phyloP scores from a whole-genome alignment of 2,113 vertebrate genomes.

The Hippocampus mohnikei region DNA sequence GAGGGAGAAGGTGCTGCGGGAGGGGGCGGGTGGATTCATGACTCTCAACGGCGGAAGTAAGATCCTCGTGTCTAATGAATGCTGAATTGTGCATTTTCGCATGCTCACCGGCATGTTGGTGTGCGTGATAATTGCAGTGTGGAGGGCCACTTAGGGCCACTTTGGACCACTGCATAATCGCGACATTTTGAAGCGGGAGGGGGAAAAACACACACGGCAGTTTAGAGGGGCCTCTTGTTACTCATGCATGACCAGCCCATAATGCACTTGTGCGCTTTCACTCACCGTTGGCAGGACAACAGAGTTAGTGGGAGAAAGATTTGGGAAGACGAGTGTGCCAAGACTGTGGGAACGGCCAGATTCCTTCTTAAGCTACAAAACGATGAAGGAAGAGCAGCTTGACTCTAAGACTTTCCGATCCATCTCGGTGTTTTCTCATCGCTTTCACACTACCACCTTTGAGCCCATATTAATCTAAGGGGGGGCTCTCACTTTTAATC shows the following conservation, averaged over 20 bases:
- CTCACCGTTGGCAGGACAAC: constrained; percentile 76
- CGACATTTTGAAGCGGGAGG: constrained; percentile 36
- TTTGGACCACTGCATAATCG: constrained; percentile 48
- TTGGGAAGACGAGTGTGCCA: constrained; percentile 60
- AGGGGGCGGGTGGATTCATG: constrained; percentile 40
- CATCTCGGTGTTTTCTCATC: constrained; percentile 6
- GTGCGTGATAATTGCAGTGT: constrained; percentile 29
- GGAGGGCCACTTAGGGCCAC: constrained; percentile 44
- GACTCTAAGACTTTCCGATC: constrained; percentile 31
- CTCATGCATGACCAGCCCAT: constrained; percentile 72
- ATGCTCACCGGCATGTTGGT: constrained; percentile 14
- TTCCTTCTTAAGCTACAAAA: constrained; percentile 52
- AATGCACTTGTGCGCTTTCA: constrained; percentile 70
- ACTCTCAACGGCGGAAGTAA: constrained; percentile 33
- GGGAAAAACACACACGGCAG: constrained; percentile 20
- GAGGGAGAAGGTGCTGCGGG: constrained; percentile 11
- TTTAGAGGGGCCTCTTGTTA: constrained; percentile 63
- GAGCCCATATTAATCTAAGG: too few species aligned
- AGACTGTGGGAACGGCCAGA: constrained; percentile 66
- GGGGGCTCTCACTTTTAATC: background rate
- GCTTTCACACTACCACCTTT: background rate
- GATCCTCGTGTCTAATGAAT: constrained; percentile 42
- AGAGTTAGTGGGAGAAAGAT: constrained; percentile 62
- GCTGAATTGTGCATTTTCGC: constrained; percentile 17
- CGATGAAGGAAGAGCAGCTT: constrained; percentile 46